A percentile compares a stretch with the other conserved stretches of the same genome.
phyloP scores from a whole-genome alignment of 2,888 invertebrate species.

The Drosophila leonis region DNA sequence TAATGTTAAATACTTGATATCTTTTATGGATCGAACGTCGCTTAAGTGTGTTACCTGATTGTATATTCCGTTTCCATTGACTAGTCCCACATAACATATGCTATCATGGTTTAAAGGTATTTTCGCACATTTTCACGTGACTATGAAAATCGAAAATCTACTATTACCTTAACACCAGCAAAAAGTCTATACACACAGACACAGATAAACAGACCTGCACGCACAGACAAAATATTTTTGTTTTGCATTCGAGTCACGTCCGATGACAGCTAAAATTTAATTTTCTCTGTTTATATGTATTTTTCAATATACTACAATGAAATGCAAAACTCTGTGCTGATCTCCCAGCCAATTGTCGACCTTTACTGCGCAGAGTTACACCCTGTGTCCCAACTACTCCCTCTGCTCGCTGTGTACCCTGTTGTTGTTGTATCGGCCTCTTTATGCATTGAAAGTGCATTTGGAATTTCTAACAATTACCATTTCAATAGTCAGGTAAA shows the following conservation, averaged over 20 bases:
- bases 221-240: not conserved
- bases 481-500: constrained; percentile 27
- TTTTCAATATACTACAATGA: constrained; percentile 62
- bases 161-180: constrained; percentile 16
- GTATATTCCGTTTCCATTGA: constrained; percentile 4
- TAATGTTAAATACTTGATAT: not conserved
- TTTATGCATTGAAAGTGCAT: constrained; percentile 47
- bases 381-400: not conserved
- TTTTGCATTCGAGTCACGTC: constrained; percentile 58
- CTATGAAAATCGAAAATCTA: constrained; percentile 27
- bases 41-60: not conserved
- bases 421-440: not conserved
- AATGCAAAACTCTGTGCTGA: constrained; percentile 55
- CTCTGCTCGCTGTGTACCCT: not conserved
- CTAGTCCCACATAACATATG: constrained; percentile 16
- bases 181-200: constrained; percentile 3
- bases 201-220: not conserved
- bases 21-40: not conserved
- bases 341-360: constrained; percentile 64
- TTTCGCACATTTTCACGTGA: constrained; percentile 66
- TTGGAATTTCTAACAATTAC: constrained; percentile 52
- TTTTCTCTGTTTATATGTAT: constrained; percentile 60
- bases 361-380: constrained; percentile 9
- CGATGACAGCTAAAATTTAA: constrained; percentile 67
- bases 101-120: constrained; percentile 40